Evolutionary conservation across 2,113 vertebrate species (phyloP), one percentile per base, ranked within the genome.

Genomic region (Ascaphus truei): DNA sequence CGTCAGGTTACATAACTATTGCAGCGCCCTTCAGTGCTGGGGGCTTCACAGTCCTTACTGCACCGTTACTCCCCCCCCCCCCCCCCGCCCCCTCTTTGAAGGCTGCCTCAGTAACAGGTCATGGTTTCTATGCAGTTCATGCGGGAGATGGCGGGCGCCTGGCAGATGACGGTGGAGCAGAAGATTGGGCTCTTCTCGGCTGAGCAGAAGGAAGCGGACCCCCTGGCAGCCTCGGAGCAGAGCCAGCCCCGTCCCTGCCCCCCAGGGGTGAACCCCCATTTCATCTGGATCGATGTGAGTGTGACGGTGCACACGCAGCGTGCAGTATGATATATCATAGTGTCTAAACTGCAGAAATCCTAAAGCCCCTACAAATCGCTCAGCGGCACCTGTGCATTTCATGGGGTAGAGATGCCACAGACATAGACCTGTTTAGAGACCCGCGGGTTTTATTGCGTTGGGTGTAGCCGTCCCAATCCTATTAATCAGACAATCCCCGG

Each of bases 141-240:
- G 94, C 89, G 96, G 51, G 96, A 98, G 81, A 98, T 98, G 95
- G 92, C 94, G 1, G 96, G 96, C 33, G 95, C 96, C 15, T 98
- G 96, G 96, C 96, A 98, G 67, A 98, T 98, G 96, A 94, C 94
- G 0, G 94, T 98, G 47, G 94, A 98, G 77, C 89, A 92, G 85
- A 96, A 95, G 80, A 85, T 93, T 55, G 96, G 96, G 65, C 81
- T 98, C 29, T 98, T 98, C 78, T 96, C 93, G 0, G 88, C 88
- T 7, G 89, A 94, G 27, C 84, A 87, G 71, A 90, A 88, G 23
- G 96, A 96, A 83, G 90, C 94, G 3, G 95, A 96, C 62, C 96
- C 96, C 0, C 78, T 98, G 72, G 95, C 96, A 0, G 96, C 96
- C 0, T 98, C 96, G 0, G 96, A 98, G 82, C 92, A 95, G 62